These are phyloP conservation scores for Cataglyphis cursor DNA, from an alignment of 2,888 invertebrate genomes.

Conservation along the genomic window DNA sequence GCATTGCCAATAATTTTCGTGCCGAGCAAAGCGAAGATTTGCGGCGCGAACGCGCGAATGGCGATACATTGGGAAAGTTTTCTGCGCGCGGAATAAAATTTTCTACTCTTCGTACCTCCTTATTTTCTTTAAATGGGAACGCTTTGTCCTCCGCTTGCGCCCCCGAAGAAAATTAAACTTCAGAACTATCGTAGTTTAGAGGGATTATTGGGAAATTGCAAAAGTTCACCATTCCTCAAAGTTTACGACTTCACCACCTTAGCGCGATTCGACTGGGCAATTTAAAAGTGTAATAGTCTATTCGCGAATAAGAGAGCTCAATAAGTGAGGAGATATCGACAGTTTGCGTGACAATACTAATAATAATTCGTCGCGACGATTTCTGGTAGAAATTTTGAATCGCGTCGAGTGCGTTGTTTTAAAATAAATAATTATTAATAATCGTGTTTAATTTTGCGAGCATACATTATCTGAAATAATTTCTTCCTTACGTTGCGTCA, in stretches of 20 bases:
- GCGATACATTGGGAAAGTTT: conserved; percentile 51
- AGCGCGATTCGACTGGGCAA: conserved; percentile 53
- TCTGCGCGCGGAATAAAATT: conserved; percentile 51
- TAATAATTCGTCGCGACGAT: conserved; percentile 3
- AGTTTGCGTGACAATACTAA: conserved; percentile 22
- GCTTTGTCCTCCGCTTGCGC: conserved; percentile 54
- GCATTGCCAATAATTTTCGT: conserved; percentile 33
- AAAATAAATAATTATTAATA: background rate
- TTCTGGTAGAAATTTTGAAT: conserved; percentile 7
- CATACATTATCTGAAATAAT: background rate
- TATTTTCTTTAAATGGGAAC: conserved; percentile 64
- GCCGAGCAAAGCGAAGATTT: conserved; percentile 13
- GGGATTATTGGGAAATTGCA: conserved; percentile 71
- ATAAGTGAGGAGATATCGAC: conserved; percentile 46
- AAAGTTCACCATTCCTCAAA: conserved; percentile 68
- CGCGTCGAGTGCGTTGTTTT: background rate
- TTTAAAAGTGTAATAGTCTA: conserved; percentile 59
- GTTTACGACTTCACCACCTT: conserved; percentile 64
- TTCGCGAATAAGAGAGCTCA: conserved; percentile 36
- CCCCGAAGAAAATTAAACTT: conserved; percentile 71
- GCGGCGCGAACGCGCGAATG: conserved; percentile 39
- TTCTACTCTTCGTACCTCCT: conserved; percentile 39
- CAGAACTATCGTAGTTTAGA: conserved; percentile 68
- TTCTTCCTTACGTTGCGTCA: background rate
- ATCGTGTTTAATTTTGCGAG: background rate